Evolutionary conservation across 2,113 vertebrate genomes (phyloP), one percentile per base, ranked within the genome.

Genomic region (Gavialis gangeticus): DNA sequence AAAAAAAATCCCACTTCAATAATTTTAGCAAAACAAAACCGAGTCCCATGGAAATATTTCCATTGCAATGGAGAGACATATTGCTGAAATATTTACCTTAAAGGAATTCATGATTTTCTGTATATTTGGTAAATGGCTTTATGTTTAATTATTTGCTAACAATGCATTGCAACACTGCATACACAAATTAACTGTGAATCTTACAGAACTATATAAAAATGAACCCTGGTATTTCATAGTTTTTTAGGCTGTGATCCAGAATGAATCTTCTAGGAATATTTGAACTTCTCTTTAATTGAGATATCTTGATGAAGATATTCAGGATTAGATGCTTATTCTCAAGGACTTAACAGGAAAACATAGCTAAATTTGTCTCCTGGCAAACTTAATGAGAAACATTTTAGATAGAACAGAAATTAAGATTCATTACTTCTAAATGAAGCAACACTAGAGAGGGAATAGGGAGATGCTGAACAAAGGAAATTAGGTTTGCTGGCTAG

Each of bases 401-500:
- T 94, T 76, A 90, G 67, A 60, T 81, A 83, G 76, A 95, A 73
- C 14, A 94, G 63, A 92, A 90, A 94, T 92, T 81, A 86, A 85
- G 90, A 91, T 92, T 90, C 79, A 84, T 93, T 90, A 14, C 57
- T 76, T 94, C 54, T 67, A 59, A 93, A n/a, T 90, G 86, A 95
- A 91, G 56, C 66, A 94, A 88, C 66, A 93, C 75, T 24, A 78
- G 79, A 90, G 46, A 90, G 46, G 77, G 27, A 90, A 88, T n/a
- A 90, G 59, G 88, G 87, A 67, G 19, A 90, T 92, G 25, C 25
- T 79, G 82, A 77, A 85, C 73, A 87, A 92, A 91, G 63, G 83
- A 92, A 92, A 94, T 95, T 87, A 66, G 85, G 90, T 97, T 92
- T 87, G 60, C 86, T 89, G 87, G 37, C 79, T 91, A 30, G 67